Evolutionary conservation across 2,113 vertebrate genomes (phyloP).

Genomic region (Murina feae): DNA sequence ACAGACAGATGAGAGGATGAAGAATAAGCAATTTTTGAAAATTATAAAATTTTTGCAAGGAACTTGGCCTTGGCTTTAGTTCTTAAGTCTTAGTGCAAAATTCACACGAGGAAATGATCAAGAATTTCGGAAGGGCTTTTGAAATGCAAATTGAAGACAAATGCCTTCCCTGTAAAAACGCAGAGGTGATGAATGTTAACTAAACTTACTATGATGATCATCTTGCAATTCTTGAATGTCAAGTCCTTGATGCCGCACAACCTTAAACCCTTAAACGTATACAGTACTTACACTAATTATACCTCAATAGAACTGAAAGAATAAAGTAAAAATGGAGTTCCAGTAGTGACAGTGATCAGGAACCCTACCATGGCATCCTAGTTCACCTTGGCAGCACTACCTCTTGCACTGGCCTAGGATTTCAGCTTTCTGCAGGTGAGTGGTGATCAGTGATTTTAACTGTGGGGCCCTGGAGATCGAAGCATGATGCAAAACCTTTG

Average conservation of each 20-base stretch:
- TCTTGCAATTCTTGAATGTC: background rate
- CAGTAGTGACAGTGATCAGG: background rate
- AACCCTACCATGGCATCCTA: background rate
- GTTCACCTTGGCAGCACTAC: no score
- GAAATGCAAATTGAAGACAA: constrained; percentile 1
- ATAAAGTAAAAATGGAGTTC: background rate
- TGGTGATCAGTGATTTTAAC: background rate
- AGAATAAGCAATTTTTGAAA: background rate
- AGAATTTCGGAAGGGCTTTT: background rate
- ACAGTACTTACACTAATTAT: background rate
- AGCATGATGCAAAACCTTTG: background rate
- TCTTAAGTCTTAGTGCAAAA: background rate
- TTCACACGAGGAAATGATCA: background rate
- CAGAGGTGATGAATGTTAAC: background rate
- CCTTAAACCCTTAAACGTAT: background rate
- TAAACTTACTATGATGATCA: background rate
- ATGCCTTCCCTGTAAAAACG: background rate
- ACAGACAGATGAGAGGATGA: background rate
- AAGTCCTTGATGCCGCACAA: background rate
- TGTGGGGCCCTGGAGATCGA: background rate
- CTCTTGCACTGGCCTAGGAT: background rate
- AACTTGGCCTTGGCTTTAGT: background rate
- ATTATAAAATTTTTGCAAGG: background rate
- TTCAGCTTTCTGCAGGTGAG: background rate
- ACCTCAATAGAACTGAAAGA: background rate